Conservation (phyloP, 2,797 vertebrate species). For the Babyrousa celebensis region DNA sequence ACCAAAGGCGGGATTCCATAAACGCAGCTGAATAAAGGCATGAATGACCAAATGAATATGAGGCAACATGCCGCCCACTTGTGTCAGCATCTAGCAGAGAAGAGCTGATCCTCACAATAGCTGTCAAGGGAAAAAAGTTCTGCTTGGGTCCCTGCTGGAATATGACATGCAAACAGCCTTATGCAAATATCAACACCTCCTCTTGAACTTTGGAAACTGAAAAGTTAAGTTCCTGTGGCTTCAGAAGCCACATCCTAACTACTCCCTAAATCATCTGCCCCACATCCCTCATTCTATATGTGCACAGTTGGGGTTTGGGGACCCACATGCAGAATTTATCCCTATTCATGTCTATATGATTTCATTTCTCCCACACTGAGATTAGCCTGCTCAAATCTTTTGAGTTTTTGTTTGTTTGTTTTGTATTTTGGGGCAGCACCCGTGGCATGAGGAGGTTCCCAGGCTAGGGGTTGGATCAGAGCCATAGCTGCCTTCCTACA, state of each 20-base stretch:
- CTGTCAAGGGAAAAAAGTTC: background rate
- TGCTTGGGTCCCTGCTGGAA: slow-evolving; percentile 52
- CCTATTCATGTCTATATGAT: background rate
- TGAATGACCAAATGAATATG: background rate
- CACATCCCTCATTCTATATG: background rate
- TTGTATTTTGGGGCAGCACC: too few relatives aligned
- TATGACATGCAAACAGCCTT: slow-evolving; percentile 75
- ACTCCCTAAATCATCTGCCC: background rate
- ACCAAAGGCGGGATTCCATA: slow-evolving; percentile 53
- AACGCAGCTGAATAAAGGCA: background rate
- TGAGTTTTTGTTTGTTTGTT: too few relatives aligned
- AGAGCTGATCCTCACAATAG: background rate
- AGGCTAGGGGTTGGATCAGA: too few relatives aligned
- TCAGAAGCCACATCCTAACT: slow-evolving; percentile 8
- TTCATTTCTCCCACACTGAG: background rate
- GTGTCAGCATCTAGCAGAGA: background rate
- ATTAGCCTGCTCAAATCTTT: background rate
- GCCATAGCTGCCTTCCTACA: too few relatives aligned
- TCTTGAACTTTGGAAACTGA: slow-evolving; percentile 72
- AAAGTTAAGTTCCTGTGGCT: slow-evolving; percentile 45
- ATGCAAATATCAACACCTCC: slow-evolving; percentile 73
- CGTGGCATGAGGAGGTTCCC: too few relatives aligned
- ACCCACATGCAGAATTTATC: slow-evolving; percentile 19
- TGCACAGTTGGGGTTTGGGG: background rate
- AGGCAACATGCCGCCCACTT: background rate